Evolutionary conservation across 1,140 invertebrate genomes (phyloP).

Genomic region (Hyphantria cunea): DNA sequence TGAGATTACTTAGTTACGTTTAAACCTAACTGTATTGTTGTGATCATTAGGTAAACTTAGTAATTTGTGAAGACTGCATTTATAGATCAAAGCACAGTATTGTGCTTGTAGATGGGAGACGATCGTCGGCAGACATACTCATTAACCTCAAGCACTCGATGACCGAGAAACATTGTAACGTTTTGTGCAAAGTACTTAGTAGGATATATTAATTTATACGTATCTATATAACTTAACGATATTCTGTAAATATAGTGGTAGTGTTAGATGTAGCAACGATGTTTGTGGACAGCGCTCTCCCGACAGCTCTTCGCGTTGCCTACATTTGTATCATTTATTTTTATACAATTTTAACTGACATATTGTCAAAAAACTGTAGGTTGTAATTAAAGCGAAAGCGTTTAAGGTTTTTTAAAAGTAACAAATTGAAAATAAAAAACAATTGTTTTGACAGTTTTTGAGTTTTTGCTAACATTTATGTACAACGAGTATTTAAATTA

Average conservation of each 20-base stretch:
- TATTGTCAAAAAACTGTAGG: slow-evolving; percentile 68
- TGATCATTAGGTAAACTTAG: slow-evolving; percentile 68
- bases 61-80: slow-evolving; percentile 75
- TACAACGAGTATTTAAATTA: slow-evolving; percentile 17
- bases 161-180: slow-evolving; percentile 57
- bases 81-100: slow-evolving; percentile 57
- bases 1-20: slow-evolving; percentile 76
- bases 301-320: slow-evolving; percentile 14
- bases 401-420: slow-evolving; percentile 41
- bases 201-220: slow-evolving; percentile 80
- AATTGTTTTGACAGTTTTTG: slow-evolving; percentile 19
- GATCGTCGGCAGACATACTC: background rate
- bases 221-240: slow-evolving; percentile 61
- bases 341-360: slow-evolving; percentile 67
- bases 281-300: slow-evolving; percentile 44
- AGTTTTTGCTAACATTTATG: slow-evolving; percentile 16
- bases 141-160: slow-evolving; percentile 62
- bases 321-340: slow-evolving; percentile 56
- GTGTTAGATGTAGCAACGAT: slow-evolving; percentile 31
- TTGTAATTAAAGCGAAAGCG: slow-evolving; percentile 41
- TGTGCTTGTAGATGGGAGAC: slow-evolving; percentile 30
- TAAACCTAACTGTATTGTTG: slow-evolving; percentile 71
- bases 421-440: slow-evolving; percentile 8
- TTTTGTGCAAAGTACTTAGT: slow-evolving; percentile 81
- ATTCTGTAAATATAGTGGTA: slow-evolving; percentile 72